Percentiles rank a stretch among this genome's conserved stretches.
phyloP scores from a whole-genome alignment of 2,888 invertebrate genomes.

The Vanessa cardui region DNA sequence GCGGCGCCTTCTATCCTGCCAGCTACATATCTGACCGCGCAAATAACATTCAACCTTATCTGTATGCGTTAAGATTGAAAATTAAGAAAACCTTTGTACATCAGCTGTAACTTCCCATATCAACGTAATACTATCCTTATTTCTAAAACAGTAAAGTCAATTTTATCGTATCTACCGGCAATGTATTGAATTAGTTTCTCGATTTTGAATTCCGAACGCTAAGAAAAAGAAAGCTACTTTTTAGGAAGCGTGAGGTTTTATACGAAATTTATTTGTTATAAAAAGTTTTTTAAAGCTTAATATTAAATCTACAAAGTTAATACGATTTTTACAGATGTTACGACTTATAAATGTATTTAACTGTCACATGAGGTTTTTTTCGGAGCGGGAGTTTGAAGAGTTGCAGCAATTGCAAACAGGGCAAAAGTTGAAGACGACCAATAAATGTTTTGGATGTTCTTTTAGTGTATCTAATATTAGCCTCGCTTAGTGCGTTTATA shows the following conservation, averaged over 20 bases:
- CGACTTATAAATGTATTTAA: background rate
- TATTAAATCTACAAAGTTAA: background rate
- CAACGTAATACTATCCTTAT: constrained; percentile 53
- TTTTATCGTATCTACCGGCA: constrained; percentile 37
- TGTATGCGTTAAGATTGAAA: constrained; percentile 27
- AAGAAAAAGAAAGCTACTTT: constrained; percentile 78
- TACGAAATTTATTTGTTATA: constrained; percentile 60
- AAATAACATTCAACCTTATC: constrained; percentile 48
- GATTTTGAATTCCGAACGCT: constrained; percentile 77
- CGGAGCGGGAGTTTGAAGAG: background rate
- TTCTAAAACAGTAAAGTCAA: constrained; percentile 35
- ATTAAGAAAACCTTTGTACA: constrained; percentile 37
- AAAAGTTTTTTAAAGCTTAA: constrained; percentile 32
- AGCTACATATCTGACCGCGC: constrained; percentile 50
- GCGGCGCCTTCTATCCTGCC: constrained; percentile 80
- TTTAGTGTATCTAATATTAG: constrained; percentile 23
- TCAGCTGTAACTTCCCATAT: constrained; percentile 54
- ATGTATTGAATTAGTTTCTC: constrained; percentile 63
- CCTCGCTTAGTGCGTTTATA: constrained; percentile 49
- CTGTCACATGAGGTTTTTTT: background rate
- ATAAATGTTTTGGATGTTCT: constrained; percentile 11
- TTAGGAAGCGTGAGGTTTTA: constrained; percentile 69
- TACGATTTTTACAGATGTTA: background rate
- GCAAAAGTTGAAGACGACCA: constrained; percentile 1
- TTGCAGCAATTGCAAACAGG: background rate